Evolutionary conservation across 2,797 vertebrate genomes (phyloP).

Genomic region (Balearica regulorum): DNA sequence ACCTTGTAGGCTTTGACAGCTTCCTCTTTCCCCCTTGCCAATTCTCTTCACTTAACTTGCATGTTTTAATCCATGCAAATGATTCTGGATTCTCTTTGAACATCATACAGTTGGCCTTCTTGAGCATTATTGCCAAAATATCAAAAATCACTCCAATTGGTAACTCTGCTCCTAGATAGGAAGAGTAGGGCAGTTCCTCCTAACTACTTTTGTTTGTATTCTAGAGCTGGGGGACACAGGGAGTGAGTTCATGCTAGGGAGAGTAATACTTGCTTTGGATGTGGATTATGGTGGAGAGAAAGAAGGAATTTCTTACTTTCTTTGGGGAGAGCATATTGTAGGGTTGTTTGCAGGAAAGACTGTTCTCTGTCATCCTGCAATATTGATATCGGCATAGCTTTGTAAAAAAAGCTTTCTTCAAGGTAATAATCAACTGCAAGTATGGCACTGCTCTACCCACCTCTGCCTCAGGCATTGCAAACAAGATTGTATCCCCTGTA

Average conservation of each 20-base stretch:
- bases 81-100: background rate
- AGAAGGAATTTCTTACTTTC: background rate
- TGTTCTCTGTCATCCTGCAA: background rate
- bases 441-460: background rate
- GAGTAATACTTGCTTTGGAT: background rate
- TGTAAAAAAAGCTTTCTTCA: background rate
- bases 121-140: background rate
- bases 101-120: background rate
- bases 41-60: background rate
- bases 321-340: background rate
- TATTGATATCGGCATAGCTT: background rate
- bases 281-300: background rate
- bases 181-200: background rate
- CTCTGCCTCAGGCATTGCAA: background rate
- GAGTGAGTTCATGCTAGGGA: background rate
- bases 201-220: background rate
- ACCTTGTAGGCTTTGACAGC: background rate
- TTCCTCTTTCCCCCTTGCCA: background rate
- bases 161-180: background rate
- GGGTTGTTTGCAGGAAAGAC: background rate
- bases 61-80: background rate
- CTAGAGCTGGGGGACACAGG: background rate
- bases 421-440: background rate
- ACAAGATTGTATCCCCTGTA: background rate
- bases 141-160: background rate